Percentiles rank a stretch among this genome's conserved stretches.
These are phyloP conservation scores for Neotoma lepida DNA, from an alignment of 2,113 vertebrate genomes.

Conservation along the genomic window DNA sequence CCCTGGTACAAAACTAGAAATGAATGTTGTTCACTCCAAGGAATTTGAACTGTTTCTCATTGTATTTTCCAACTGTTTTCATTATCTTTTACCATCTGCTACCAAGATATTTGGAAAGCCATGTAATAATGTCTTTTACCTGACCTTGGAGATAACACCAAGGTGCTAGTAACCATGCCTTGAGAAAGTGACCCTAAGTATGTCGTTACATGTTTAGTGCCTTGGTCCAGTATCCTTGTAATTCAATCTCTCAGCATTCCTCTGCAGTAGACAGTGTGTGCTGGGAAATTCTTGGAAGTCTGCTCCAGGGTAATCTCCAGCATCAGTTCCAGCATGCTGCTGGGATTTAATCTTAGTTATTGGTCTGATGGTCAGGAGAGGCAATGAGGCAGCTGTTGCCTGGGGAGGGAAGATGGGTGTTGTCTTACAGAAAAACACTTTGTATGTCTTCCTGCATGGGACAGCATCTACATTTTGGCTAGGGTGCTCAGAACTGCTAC, in stretches of 20 bases:
- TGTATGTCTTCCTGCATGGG: neutral
- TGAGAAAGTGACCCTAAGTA: neutral
- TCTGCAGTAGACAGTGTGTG: neutral
- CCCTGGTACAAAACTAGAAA: conserved; percentile 62
- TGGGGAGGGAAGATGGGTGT: neutral
- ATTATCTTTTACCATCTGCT: conserved; percentile 54
- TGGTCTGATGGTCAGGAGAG: neutral
- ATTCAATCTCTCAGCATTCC: neutral
- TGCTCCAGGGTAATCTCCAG: neutral
- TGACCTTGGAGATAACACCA: neutral
- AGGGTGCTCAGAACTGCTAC: neutral
- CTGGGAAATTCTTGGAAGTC: neutral
- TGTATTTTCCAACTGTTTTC: conserved; percentile 51
- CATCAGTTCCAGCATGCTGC: neutral
- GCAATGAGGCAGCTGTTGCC: neutral
- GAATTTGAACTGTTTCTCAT: conserved; percentile 56
- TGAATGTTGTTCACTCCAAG: conserved; percentile 70
- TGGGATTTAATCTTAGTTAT: neutral
- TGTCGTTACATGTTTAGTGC: neutral
- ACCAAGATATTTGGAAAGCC: neutral
- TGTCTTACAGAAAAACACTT: neutral
- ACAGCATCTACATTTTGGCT: neutral
- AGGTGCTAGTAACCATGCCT: neutral
- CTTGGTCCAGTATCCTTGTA: neutral
- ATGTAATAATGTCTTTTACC: neutral